Percentiles rank a stretch among this genome's conserved stretches.
Evolutionary conservation across 2,113 vertebrate genomes (phyloP).

Genomic region (Pagrus major): DNA sequence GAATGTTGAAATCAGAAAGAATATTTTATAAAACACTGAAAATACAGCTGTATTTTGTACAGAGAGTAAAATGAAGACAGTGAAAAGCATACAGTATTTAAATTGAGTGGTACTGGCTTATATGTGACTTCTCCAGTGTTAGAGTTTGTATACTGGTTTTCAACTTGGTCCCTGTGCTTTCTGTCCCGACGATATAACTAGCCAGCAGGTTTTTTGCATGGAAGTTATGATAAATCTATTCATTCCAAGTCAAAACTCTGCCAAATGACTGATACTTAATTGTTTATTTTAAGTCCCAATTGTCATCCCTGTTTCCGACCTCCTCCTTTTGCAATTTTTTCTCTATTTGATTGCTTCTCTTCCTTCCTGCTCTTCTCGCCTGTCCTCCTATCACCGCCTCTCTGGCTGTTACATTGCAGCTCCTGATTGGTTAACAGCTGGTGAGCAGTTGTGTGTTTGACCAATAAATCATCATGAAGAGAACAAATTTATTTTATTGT

Average conservation of each 20-base stretch:
- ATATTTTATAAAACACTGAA: constrained; percentile 30
- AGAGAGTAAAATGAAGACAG: constrained; percentile 51
- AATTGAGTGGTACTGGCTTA: neutral
- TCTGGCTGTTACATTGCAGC: neutral
- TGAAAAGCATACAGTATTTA: constrained; percentile 28
- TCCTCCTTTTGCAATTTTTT: neutral
- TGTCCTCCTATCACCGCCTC: constrained; percentile 11
- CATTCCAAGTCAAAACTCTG: neutral
- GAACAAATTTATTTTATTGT: constrained; percentile 11
- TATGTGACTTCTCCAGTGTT: constrained; percentile 36
- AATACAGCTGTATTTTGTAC: constrained; percentile 60
- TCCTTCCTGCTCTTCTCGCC: constrained; percentile 3
- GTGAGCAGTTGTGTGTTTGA: constrained; percentile 41
- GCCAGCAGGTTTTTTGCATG: neutral
- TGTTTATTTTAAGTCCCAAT: neutral
- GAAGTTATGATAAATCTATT: constrained; percentile 2
- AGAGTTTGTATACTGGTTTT: constrained; percentile 16
- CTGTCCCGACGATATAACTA: neutral
- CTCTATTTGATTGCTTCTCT: constrained; percentile 12
- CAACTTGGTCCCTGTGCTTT: neutral
- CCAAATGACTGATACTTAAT: constrained; percentile 7
- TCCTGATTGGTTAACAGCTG: constrained; percentile 41
- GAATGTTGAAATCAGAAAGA: constrained; percentile 25
- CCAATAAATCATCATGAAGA: constrained; percentile 37
- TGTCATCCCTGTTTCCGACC: neutral